A percentile compares a stretch with the other conserved stretches of the same genome.
Evolutionary conservation across 2,888 invertebrate genomes (phyloP).

Genomic region (Cryptus viduatorius): DNA sequence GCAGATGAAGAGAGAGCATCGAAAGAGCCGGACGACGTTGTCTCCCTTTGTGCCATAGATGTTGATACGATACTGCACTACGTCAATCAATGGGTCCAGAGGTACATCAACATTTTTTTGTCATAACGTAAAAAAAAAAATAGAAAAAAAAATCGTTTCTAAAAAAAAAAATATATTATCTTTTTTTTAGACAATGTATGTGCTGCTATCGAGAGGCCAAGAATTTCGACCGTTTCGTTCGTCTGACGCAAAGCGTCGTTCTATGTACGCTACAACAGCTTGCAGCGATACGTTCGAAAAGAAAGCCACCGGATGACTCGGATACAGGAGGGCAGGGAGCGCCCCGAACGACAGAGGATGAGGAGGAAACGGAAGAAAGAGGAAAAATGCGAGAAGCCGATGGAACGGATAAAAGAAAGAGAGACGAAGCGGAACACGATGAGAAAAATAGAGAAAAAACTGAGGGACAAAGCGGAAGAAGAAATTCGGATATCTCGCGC

Average conservation of each 20-base stretch:
- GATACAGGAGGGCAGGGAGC: constrained; percentile 29
- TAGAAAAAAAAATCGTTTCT: background rate
- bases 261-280: constrained; percentile 93
- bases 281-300: constrained; percentile 88
- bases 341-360: constrained; percentile 77
- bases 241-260: constrained; percentile 94
- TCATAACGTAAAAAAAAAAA: background rate
- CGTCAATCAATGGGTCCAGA: constrained; percentile 95
- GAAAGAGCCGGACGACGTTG: constrained; percentile 92
- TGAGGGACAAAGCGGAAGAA: constrained; percentile 63
- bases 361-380: constrained; percentile 77
- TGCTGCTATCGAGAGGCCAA: constrained; percentile 97
- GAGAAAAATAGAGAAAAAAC: constrained; percentile 71
- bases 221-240: constrained; percentile 96
- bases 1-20: constrained; percentile 93
- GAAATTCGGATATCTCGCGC: constrained; percentile 52
- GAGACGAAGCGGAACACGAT: constrained; percentile 63
- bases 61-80: constrained; percentile 93
- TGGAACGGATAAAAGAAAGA: constrained; percentile 57
- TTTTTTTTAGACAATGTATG: constrained; percentile 93
- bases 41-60: constrained; percentile 91
- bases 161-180: background rate
- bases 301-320: constrained; percentile 67
- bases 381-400: constrained; percentile 77
- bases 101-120: constrained; percentile 85